Conservation (phyloP, 2,888 invertebrate genomes). For the Drosophila quinaria region DNA sequence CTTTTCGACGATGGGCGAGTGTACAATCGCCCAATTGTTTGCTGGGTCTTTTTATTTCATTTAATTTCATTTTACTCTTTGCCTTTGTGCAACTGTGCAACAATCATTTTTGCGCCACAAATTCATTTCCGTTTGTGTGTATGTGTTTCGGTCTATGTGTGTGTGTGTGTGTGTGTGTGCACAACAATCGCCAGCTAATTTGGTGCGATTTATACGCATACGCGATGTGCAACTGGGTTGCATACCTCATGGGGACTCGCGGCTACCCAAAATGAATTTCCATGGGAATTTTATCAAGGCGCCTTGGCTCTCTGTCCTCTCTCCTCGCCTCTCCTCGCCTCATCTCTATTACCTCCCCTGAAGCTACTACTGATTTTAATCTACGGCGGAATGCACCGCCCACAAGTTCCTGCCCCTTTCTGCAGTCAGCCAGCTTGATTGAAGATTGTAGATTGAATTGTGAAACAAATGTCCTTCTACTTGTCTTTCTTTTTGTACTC, state of each 20-base stretch:
- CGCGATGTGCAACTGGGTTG: slow-evolving; percentile 35
- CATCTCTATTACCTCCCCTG: neutral
- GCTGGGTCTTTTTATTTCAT: slow-evolving; percentile 64
- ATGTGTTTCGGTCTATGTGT: slow-evolving; percentile 2
- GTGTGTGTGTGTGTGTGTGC: slow-evolving; percentile 28
- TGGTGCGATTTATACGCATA: slow-evolving; percentile 58
- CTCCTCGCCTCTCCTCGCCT: neutral
- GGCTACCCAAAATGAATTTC: slow-evolving; percentile 57
- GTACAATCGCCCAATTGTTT: too few species aligned
- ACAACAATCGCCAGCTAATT: slow-evolving; percentile 70
- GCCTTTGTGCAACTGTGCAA: slow-evolving; percentile 72
- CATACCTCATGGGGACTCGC: slow-evolving; percentile 45
- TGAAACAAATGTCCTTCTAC: slow-evolving; percentile 50
- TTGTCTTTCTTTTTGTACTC: neutral
- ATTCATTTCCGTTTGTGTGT: slow-evolving; percentile 71
- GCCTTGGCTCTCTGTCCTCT: neutral
- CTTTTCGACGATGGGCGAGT: too few species aligned
- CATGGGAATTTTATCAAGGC: slow-evolving; percentile 51
- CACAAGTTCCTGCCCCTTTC: too few species aligned
- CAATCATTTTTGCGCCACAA: slow-evolving; percentile 77
- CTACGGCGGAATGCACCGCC: slow-evolving; percentile 22
- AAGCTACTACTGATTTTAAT: slow-evolving; percentile 42
- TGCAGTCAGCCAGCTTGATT: slow-evolving; percentile 36
- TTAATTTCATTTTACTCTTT: slow-evolving; percentile 44
- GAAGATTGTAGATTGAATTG: slow-evolving; percentile 65